Conservation (phyloP, 2,113 vertebrate genomes). For the Alligator mississippiensis region DNA sequence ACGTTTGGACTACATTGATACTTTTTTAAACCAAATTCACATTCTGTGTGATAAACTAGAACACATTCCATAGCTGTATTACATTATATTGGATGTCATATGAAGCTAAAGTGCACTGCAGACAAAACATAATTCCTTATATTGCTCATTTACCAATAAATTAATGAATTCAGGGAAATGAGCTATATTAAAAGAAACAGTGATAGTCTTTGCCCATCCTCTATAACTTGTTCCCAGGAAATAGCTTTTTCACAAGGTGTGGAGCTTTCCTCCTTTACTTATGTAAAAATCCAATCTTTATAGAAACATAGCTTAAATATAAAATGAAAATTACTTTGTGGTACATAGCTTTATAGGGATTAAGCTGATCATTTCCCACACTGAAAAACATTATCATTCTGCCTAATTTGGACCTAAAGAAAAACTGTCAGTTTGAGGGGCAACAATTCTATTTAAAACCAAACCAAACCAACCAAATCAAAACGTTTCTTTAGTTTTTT, state of each 20-base stretch:
- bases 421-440: neutral
- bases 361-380: rapidly evolving
- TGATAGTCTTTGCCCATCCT: neutral
- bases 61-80: neutral
- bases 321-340: neutral
- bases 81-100: neutral
- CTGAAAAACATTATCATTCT: neutral
- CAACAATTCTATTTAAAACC: neutral
- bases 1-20: neutral
- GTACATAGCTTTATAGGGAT: neutral
- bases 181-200: neutral
- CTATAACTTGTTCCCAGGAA: neutral
- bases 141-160: neutral
- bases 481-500: neutral
- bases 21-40: neutral
- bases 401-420: neutral
- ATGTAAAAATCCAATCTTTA: neutral
- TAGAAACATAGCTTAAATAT: rapidly evolving
- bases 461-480: neutral
- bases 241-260: neutral
- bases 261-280: neutral
- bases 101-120: neutral
- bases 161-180: neutral
- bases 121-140: neutral
- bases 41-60: neutral